These are phyloP conservation scores for Ostrea edulis DNA, from an alignment of 1,140 invertebrate genomes.

Conservation along the genomic window DNA sequence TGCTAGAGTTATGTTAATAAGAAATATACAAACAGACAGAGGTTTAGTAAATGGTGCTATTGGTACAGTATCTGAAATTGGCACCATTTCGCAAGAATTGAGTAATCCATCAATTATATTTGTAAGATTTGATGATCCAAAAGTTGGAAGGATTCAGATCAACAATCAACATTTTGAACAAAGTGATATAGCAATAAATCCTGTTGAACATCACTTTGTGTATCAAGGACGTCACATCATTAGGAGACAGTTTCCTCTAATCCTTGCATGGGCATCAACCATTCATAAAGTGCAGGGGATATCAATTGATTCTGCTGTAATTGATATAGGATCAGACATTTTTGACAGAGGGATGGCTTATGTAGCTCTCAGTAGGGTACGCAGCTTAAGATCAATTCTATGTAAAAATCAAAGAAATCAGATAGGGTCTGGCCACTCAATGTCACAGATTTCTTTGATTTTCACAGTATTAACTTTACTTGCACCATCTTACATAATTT, in stretches of 20 bases:
- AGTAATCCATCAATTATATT: constrained; percentile 16
- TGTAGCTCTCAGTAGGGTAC: no score
- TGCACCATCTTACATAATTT: no score
- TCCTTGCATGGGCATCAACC: constrained; percentile 53
- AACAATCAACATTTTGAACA: neutral
- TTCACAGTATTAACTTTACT: no score
- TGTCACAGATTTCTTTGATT: no score
- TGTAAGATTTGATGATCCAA: constrained; percentile 54
- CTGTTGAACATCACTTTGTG: constrained; percentile 44
- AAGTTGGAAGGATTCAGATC: constrained; percentile 45
- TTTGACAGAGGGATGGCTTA: constrained; percentile 61
- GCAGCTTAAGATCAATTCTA: no score
- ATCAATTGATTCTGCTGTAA: constrained; percentile 43
- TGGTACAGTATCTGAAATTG: constrained; percentile 35
- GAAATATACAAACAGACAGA: constrained; percentile 54
- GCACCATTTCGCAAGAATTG: neutral
- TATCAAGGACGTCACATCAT: constrained; percentile 41
- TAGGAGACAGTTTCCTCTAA: constrained; percentile 56
- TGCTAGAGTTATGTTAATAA: constrained; percentile 55
- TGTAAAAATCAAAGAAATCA: no score
- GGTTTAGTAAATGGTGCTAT: constrained; percentile 59
- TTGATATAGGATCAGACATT: constrained; percentile 49
- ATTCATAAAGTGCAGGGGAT: constrained; percentile 61
- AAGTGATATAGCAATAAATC: constrained; percentile 41
- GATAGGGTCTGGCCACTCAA: no score